Evolutionary conservation across 2,888 invertebrate species (phyloP), one percentile per base, ranked within the genome.

Genomic region (Ectemnius continuus): DNA sequence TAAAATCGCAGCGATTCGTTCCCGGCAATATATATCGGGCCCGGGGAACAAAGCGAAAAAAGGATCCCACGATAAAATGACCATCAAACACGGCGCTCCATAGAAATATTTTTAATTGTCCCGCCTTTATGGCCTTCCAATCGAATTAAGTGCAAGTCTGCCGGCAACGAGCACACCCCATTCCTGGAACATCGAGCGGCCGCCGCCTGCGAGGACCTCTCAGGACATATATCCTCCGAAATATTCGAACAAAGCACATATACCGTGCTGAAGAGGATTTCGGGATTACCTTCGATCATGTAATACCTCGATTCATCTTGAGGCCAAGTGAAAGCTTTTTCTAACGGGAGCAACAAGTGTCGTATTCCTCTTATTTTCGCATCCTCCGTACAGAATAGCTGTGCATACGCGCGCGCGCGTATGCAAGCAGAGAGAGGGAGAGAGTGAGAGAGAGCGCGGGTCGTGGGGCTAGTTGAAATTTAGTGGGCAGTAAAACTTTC

Each of bases 401-500:
- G 36, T 36, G 36, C 36, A 36, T 36, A 36, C 36, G 36, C 1
- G 11, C 36, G 11, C 36, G 2, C 36, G 8, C 74, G 84, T 79
- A 73, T 75, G 67, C 62, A 75, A 77, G 68, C 71, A 80, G 75
- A 61, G 57, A 58, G 52, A 62, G 20, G 56, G 73, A 67, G 5
- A 66, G 62, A 70, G 11, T 61, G 66, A 66, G 75, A 73, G 28
- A 2, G 28, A 11, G 36, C 36, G 36, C 8, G 6, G 36, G 36
- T 8, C 36, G 36, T 6, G 64, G 73, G 82, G 82, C 86, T 87
- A 88, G 87, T 83, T 84, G 82, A 87, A 88, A 89, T 89, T 89
- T 89, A 89, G 85, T 84, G 86, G 85, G 87, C 83, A 88, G 84
- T 89, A 88, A 89, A 89, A 88, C 88, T 88, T 89, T 88, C 86